Evolutionary conservation across 2,113 vertebrate species (phyloP).

Genomic region (Gymnarchus niloticus): DNA sequence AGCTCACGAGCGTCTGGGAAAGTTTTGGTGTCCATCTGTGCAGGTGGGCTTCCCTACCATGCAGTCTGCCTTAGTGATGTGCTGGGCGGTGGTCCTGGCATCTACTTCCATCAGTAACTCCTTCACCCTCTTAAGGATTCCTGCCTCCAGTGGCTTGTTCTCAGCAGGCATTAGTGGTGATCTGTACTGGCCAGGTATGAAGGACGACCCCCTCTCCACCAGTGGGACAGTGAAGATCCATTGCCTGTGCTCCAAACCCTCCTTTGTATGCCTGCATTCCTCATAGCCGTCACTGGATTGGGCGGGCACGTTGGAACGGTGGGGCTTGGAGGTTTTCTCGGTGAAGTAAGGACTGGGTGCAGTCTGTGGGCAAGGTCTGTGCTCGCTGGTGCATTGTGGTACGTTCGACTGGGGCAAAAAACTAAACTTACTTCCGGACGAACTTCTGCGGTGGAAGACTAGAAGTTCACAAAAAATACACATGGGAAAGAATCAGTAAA

Average conservation of each 20-base stretch:
- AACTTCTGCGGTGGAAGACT: slow-evolving; percentile 66
- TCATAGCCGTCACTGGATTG: slow-evolving; percentile 64
- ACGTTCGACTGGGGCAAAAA: slow-evolving; percentile 55
- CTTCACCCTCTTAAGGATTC: slow-evolving; percentile 81
- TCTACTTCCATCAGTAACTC: slow-evolving; percentile 79
- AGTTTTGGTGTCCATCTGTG: background rate
- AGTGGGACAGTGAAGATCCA: slow-evolving; percentile 53
- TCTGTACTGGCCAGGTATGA: slow-evolving; percentile 69
- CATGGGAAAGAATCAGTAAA: slow-evolving; percentile 35
- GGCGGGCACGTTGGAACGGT: slow-evolving; percentile 54
- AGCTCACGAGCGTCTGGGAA: too few species aligned
- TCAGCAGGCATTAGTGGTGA: slow-evolving; percentile 76
- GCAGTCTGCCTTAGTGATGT: slow-evolving; percentile 91
- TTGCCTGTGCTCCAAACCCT: slow-evolving; percentile 33
- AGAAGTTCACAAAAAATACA: slow-evolving; percentile 19
- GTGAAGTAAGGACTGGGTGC: slow-evolving; percentile 26
- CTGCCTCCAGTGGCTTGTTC: slow-evolving; percentile 85
- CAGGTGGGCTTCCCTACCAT: slow-evolving; percentile 54
- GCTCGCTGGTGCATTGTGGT: slow-evolving; percentile 57
- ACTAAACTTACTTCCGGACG: slow-evolving; percentile 46
- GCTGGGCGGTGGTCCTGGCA: slow-evolving; percentile 71
- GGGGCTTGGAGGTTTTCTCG: slow-evolving; percentile 66
- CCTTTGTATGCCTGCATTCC: slow-evolving; percentile 64
- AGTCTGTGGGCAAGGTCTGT: slow-evolving; percentile 53
- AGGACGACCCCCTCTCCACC: slow-evolving; percentile 74